Base-by-base conservation (phyloP, 2,113 vertebrate genomes). In the Dasyornis broadbenti region DNA sequence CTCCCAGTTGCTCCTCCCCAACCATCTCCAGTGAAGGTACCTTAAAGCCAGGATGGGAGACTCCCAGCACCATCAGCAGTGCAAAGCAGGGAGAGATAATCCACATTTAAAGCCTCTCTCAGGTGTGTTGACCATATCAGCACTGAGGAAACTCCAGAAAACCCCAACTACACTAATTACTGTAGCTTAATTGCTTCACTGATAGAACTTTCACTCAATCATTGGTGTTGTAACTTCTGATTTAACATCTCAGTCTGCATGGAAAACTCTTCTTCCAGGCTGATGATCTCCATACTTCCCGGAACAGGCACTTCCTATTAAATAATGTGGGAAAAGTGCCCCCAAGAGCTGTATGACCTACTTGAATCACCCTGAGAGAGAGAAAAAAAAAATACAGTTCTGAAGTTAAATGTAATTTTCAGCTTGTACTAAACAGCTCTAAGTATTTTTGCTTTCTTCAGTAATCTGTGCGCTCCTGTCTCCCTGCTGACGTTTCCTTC, bases 401-500 rank as follows among this genome's bases (percentile, higher is more conserved):
- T 72, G 27, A 57, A 39, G 24, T 80, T 35, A 21, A 56, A 19
- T 49, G 31, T 20, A 3, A 35, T 84, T 87, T 72, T 68, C 17
- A 14, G 21, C 31, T 83, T 44, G 31, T 42, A 14, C 27, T 57
- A 49, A 57, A 52, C 37, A 76, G 37, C 42, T 73, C 40, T 24
- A 28, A 61, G 61, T 39, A 35, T 68, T 90, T 70, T 71, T 76
- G 57, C 59, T 76, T 83, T 35, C 52, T 42, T 75, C 45, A 30
- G 0, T 20, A 16, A 23, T 3, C 53, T 0, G 0, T 23, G 39
- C 44, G 28, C n/a, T 47, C 47, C 7, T 1, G 7, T 54, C 45
- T 45, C 56, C 49, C 39, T n/a, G 63, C 52, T 39, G 53, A 20
- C 15, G 13, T 44, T 49, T 68, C 66, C 40, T 39, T 53, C 8